phyloP scores from a whole-genome alignment of 1,140 invertebrate genomes.

The Drosophila subobscura region DNA sequence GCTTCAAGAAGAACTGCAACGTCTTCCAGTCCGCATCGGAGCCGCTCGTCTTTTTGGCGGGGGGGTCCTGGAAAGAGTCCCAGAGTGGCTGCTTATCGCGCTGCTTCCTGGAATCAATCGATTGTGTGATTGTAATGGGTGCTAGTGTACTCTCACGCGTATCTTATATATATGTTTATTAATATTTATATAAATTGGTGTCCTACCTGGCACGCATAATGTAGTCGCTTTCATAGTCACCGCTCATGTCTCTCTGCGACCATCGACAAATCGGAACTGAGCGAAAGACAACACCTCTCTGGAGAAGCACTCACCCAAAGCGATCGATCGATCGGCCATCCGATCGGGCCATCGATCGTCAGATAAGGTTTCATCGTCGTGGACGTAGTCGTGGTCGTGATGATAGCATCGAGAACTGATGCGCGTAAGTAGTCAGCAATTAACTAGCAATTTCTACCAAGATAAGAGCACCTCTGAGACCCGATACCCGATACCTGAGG shows the following conservation, averaged over 20 bases:
- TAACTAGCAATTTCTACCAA: not conserved
- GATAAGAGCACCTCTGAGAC: conserved; percentile 12
- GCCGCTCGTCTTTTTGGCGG: conserved; percentile 92
- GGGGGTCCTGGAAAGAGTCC: conserved; percentile 88
- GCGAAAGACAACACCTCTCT: conserved; percentile 2
- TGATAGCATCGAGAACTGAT: conserved; percentile 19
- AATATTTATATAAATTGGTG: not conserved
- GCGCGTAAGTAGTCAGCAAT: conserved; percentile 15
- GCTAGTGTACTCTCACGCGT: not conserved
- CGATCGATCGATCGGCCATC: conserved; percentile 4
- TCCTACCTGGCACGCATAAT: conserved; percentile 57
- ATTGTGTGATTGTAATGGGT: not conserved
- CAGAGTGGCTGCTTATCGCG: conserved; percentile 63
- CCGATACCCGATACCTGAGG: conserved; percentile 3
- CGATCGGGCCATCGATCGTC: conserved; percentile 20
- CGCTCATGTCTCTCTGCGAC: conserved; percentile 55
- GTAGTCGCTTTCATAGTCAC: conserved; percentile 59
- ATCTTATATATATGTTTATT: not conserved
- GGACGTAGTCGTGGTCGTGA: not conserved
- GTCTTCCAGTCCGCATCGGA: conserved; percentile 94
- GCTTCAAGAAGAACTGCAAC: conserved; percentile 91
- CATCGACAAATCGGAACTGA: conserved; percentile 54
- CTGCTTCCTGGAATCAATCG: conserved; percentile 41
- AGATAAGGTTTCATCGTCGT: conserved; percentile 20
- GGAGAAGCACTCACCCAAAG: too few species aligned